Evolutionary conservation across 2,797 vertebrate genomes (phyloP).

Genomic region (Smutsia temminckii): DNA sequence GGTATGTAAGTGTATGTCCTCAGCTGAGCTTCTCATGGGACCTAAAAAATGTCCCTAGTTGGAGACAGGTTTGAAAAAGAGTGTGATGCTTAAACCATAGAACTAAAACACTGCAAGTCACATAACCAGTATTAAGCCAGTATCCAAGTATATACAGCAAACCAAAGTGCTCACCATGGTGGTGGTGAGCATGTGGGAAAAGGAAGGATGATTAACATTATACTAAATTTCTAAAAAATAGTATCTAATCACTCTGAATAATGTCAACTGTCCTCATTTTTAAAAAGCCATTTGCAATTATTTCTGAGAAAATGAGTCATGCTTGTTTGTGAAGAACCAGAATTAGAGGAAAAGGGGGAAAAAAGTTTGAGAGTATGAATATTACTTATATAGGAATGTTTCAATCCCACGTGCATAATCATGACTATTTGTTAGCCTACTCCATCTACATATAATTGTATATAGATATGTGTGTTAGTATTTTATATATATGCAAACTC

Average conservation of each 20-base stretch:
- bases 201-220: background rate
- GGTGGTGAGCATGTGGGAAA: background rate
- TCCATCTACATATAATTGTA: background rate
- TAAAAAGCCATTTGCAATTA: background rate
- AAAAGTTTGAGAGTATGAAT: background rate
- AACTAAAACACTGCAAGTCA: background rate
- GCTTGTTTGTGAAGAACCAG: background rate
- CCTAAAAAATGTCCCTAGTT: background rate
- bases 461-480: background rate
- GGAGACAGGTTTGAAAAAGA: background rate
- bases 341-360: background rate
- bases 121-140: background rate
- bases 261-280: background rate
- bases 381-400: background rate
- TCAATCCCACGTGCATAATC: background rate
- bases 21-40: background rate
- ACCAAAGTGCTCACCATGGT: background rate
- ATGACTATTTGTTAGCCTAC: background rate
- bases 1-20: background rate
- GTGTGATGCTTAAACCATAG: background rate
- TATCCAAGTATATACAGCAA: background rate
- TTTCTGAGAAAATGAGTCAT: conserved; percentile 2
- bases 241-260: background rate
- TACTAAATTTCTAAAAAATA: background rate
- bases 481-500: background rate